phyloP scores from a whole-genome alignment of 2,888 invertebrate species.

The Rutpela maculata region DNA sequence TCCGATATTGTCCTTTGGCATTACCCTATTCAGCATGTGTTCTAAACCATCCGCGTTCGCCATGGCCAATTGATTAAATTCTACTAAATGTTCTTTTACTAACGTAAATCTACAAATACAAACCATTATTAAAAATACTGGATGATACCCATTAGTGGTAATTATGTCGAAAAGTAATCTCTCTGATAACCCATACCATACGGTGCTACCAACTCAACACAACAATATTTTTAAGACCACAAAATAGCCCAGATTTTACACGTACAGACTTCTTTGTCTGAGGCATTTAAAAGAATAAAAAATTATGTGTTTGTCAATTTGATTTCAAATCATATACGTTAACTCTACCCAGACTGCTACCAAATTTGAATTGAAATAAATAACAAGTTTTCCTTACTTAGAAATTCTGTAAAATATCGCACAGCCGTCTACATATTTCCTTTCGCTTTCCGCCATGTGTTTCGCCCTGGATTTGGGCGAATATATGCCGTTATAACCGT shows the following conservation, averaged over 20 bases:
- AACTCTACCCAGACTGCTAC: too few relatives aligned
- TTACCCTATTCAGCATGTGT: conserved; percentile 98
- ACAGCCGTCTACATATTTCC: conserved; percentile 99
- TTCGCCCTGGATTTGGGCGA: conserved; percentile 98
- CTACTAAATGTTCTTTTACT: conserved; percentile 96
- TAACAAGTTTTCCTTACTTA: conserved; percentile 81
- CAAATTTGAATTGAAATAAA: not conserved
- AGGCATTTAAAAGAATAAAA: not conserved
- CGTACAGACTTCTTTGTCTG: too few relatives aligned
- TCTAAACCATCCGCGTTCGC: conserved; percentile 98
- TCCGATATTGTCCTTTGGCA: conserved; percentile 99
- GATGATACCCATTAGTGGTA: too few relatives aligned
- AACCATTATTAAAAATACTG: not conserved
- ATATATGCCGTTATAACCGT: conserved; percentile 96
- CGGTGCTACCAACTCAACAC: conserved; percentile 17
- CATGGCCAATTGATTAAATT: conserved; percentile 99
- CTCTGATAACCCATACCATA: too few relatives aligned
- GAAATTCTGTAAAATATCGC: conserved; percentile 97
- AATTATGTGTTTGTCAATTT: too few relatives aligned
- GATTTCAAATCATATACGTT: too few relatives aligned
- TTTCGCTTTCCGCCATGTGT: conserved; percentile 97
- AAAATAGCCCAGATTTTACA: too few relatives aligned
- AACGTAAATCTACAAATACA: conserved; percentile 86
- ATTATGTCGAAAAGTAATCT: too few relatives aligned
- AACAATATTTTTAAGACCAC: not conserved